Conservation (phyloP, 2,797 vertebrate species). For the Okamejei kenojei region DNA sequence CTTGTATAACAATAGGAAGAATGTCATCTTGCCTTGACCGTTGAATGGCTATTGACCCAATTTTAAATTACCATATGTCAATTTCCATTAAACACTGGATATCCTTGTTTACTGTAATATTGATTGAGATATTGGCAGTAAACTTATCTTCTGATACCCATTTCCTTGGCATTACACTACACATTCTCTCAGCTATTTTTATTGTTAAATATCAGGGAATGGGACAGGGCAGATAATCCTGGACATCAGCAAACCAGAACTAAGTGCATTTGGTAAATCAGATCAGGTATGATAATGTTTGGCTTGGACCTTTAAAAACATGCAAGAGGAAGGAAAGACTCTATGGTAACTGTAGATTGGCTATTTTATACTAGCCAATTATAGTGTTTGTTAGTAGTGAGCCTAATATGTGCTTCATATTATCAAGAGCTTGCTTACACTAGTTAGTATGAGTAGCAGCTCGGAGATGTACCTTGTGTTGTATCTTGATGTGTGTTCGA, state of each 20-base stretch:
- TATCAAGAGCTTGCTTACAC: too few species aligned
- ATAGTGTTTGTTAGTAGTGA: too few species aligned
- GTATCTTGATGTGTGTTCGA: too few species aligned
- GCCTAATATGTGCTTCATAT: too few species aligned
- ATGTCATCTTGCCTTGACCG: not conserved
- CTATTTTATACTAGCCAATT: too few species aligned
- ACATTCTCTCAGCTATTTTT: not conserved
- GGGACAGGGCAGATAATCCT: not conserved
- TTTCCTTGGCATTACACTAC: conserved; percentile 1
- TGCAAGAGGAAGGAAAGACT: not conserved
- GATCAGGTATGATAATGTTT: not conserved
- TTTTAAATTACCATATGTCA: not conserved
- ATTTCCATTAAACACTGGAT: not conserved
- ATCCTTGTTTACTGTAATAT: not conserved
- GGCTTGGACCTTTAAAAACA: not conserved
- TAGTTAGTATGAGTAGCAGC: too few species aligned
- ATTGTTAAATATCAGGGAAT: not conserved
- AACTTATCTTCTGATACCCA: not conserved
- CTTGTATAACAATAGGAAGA: conserved; percentile 22
- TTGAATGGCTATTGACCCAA: conserved; percentile 30
- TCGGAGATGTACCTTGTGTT: too few species aligned
- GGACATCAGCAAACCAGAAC: not conserved
- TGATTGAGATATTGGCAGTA: not conserved
- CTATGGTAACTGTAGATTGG: too few species aligned
- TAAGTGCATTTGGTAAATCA: not conserved